Base-by-base conservation (phyloP, 2,113 vertebrate genomes). In the Chaetura pelagica region DNA sequence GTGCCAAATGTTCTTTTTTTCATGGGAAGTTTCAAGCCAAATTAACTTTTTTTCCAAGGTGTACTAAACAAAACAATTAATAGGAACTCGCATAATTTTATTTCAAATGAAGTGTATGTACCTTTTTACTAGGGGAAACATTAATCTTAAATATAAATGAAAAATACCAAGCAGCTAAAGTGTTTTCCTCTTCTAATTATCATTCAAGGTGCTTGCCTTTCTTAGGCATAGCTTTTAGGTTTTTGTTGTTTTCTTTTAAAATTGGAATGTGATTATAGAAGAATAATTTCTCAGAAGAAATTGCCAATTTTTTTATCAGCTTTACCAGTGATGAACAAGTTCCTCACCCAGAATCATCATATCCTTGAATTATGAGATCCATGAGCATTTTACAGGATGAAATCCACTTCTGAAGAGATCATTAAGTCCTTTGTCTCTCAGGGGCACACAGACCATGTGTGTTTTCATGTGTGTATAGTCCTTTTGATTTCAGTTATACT, bases 401-500 rank as follows among this genome's bases (percentile, higher is more conserved):
- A 85, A 79, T 67, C 48, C 52, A 58, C 19, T 64, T n/a, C 29
- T 79, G 46, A 85, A 58, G 34, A 68, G 63, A 71, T 83, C 40
- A 15, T 90, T 84, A 84, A 90, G 42, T 92, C 35, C 42, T 93
- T 88, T 86, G 46, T 73, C 42, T 94, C 71, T 83, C 71, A 59
- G 73, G 78, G 78, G 49, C 38, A 58, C 90, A 64, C 38, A 90
- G 88, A 74, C 38, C 61, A 57, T 24, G 34, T 15, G 11, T 72
- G 76, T 74, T 89, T 94, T 94, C 87, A 84, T 89, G 21, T 6
- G 12, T 16, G 18, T 59, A 71, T 27, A 89, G 64, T 86, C 26
- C 48, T 72, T 80, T 78, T 81, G 86, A 84, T 86, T 94, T 95
- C 14, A 29, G 34, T 75, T 87, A 55, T 57, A 75, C 81, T 92